Percentiles rank a stretch among this genome's conserved stretches.
Conservation (phyloP, 2,113 vertebrate genomes). For the Rhea pennata region DNA sequence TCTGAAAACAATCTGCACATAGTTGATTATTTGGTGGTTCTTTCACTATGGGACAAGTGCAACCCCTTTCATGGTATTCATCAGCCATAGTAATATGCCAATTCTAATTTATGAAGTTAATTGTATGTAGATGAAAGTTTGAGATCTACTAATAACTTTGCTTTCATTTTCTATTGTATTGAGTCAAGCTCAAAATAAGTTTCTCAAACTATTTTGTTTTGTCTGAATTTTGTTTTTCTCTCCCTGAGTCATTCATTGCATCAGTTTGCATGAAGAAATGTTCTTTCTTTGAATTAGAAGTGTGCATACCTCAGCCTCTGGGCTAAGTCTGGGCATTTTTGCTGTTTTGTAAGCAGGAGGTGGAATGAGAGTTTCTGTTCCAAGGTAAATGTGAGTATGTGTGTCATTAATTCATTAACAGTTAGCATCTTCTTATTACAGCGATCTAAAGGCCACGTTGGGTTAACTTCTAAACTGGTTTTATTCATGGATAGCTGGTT, state of each 20-base stretch:
- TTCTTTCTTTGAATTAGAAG: not conserved
- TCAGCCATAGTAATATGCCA: not conserved
- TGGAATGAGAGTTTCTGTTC: not conserved
- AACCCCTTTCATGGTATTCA: not conserved
- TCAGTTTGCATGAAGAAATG: not conserved
- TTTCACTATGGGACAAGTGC: not conserved
- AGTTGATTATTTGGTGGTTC: accelerated
- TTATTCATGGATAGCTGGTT: not conserved
- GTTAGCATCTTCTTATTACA: not conserved
- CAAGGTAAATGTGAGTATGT: not conserved
- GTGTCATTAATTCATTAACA: not conserved
- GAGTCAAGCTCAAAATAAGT: not conserved
- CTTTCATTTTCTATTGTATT: not conserved
- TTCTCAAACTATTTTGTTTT: not conserved
- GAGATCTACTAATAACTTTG: not conserved
- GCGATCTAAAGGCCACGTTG: not conserved
- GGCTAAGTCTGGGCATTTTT: not conserved
- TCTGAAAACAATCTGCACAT: not conserved
- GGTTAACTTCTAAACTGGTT: not conserved
- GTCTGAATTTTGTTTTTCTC: not conserved
- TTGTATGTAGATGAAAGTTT: not conserved
- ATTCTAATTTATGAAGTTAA: not conserved
- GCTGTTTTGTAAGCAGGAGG: not conserved
- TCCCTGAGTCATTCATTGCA: not conserved
- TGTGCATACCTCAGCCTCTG: not conserved